Base-by-base conservation (phyloP, 1,140 invertebrate species). In the Drosophila kikkawai region DNA sequence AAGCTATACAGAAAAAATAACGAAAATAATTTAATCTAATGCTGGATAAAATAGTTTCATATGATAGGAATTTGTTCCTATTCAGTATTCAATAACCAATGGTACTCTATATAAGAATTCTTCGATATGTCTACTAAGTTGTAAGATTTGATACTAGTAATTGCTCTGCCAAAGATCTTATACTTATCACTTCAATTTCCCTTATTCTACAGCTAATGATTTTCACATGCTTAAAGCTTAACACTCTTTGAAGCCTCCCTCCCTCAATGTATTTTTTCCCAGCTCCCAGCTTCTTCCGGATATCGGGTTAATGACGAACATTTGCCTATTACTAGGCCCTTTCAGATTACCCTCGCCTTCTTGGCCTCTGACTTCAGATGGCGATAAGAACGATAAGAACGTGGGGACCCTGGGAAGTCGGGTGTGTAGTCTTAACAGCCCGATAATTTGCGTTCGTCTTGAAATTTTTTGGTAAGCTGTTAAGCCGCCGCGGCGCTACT, bases 371-470 rank as follows among this genome's bases (percentile, higher is more conserved):
- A 48, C 51, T 59, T 59, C 8, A 26, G 44, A 36, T 36, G 13
- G 13, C 48, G 45, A 73, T 60, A 60, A 59, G 7, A 47, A 19
- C 9, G 29, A 17, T 50, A 17, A 11, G 26, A n/a, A 50, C 6
- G 13, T 32, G 26, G 22, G 37, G 9, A 7, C 34, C 17, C 7
- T 47, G 36, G 44, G 19, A 39, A 44, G 29, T 50, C 29, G 36
- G 65, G 50, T 58, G 41, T 22, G 64, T 11, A 36, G 26, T 36
- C 37, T 50, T 69, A 78, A 78, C 36, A 56, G 53, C 66, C 66
- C 76, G 75, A 79, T 79, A 79, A 79, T 79, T 79, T 79, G 75
- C 57, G 58, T 70, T 45, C 39, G 51, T 13, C 51, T 56, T 17
- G 45, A 32, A 58, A 65, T 65, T 76, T 75, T 75, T 76, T 51